Conservation (phyloP, 2,888 invertebrate species). For the Criorhina ranunculi region DNA sequence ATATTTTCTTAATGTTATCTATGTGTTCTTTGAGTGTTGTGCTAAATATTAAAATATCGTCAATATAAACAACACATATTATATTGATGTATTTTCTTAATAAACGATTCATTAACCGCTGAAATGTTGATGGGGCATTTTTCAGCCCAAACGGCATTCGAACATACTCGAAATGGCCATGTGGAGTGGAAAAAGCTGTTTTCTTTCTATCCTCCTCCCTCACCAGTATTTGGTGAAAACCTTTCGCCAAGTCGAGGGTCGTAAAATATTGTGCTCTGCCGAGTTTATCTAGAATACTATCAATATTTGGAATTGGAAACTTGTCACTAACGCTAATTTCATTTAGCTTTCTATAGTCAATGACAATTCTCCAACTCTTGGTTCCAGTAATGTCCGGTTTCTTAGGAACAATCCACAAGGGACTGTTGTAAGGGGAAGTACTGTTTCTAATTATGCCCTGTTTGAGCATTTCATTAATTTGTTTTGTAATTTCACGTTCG, state of each 20-base stretch:
- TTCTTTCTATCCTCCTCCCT: constrained; percentile 26
- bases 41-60: constrained; percentile 65
- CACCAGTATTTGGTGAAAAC: constrained; percentile 53
- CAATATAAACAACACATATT: constrained; percentile 60
- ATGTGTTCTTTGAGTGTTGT: constrained; percentile 63
- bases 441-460: constrained; percentile 8
- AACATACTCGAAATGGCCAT: constrained; percentile 42
- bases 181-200: constrained; percentile 51
- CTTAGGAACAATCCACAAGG: constrained; percentile 5
- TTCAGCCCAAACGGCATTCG: constrained; percentile 43
- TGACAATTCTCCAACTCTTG: constrained; percentile 3
- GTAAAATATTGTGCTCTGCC: constrained; percentile 19
- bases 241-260: not conserved
- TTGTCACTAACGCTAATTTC: constrained; percentile 1
- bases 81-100: constrained; percentile 55
- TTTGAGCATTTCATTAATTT: not conserved
- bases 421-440: not conserved
- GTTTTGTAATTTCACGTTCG: not conserved
- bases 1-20: constrained; percentile 38
- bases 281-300: not conserved
- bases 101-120: constrained; percentile 69
- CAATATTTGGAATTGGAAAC: constrained; percentile 14
- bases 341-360: not conserved
- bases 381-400: not conserved
- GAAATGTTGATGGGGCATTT: constrained; percentile 57